Conservation (phyloP, 2,113 vertebrate species). For the Tenrec ecaudatus region DNA sequence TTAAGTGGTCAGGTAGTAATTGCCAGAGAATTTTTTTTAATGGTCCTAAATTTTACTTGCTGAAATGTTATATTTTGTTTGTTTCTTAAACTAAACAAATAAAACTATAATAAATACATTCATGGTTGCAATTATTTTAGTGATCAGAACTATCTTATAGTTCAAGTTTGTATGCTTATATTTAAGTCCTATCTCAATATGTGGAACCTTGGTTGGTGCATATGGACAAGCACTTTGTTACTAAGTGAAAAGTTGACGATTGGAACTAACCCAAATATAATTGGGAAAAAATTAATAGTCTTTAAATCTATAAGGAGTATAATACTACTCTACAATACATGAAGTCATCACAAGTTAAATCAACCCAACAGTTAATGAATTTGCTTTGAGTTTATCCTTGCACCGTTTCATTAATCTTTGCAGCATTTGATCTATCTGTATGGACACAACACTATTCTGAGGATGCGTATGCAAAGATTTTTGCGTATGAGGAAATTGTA, state of each 20-base stretch:
- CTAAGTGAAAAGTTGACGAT: neutral
- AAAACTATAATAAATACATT: neutral
- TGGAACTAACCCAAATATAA: no score
- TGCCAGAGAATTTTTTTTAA: neutral
- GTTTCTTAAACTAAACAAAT: neutral
- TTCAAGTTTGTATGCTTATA: constrained; percentile 9
- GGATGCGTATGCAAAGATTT: neutral
- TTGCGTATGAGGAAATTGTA: neutral
- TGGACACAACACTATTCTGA: neutral
- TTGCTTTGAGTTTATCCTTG: neutral
- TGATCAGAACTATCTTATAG: neutral
- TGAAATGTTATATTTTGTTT: neutral
- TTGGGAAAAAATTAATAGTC: no score
- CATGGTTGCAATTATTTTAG: neutral
- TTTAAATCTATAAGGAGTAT: no score
- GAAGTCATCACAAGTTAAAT: neutral
- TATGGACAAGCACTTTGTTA: neutral
- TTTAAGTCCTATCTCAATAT: neutral
- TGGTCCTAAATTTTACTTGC: neutral
- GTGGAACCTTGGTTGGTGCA: neutral
- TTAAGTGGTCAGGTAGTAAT: neutral
- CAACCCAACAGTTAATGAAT: neutral
- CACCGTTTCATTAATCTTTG: neutral
- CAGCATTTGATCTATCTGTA: neutral
- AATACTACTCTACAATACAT: neutral